These are phyloP conservation scores for Zygogramma bicolorata DNA, from an alignment of 2,888 invertebrate genomes.

Conservation along the genomic window DNA sequence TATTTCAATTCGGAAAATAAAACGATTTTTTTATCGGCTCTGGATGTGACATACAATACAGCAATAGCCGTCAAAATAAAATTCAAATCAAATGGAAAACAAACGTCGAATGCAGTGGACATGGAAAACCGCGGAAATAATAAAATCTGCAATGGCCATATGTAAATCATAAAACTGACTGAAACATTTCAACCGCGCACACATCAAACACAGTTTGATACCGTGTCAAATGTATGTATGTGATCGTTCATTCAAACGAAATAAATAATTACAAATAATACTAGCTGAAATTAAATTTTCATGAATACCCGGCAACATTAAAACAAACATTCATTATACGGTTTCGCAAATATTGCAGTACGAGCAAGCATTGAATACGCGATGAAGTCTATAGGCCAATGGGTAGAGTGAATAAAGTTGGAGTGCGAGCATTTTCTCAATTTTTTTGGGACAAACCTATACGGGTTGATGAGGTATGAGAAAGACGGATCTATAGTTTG, in stretches of 20 bases:
- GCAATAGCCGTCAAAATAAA: neutral
- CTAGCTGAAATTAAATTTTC: neutral
- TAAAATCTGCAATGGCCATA: slow-evolving; percentile 26
- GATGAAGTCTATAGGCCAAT: neutral
- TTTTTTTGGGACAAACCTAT: too few species aligned
- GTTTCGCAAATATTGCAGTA: neutral
- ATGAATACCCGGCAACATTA: neutral
- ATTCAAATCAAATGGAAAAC: too few species aligned
- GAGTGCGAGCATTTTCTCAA: too few species aligned
- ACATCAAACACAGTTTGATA: slow-evolving; percentile 1
- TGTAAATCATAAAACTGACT: neutral
- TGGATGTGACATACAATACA: neutral
- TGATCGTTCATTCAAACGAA: neutral
- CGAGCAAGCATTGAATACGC: neutral
- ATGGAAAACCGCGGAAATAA: slow-evolving; percentile 18
- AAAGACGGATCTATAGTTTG: too few species aligned
- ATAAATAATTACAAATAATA: neutral
- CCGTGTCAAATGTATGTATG: neutral
- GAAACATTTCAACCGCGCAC: neutral
- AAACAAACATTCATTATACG: neutral
- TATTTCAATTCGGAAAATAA: too few species aligned
- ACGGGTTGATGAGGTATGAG: too few species aligned
- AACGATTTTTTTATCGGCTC: neutral
- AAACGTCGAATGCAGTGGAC: slow-evolving; percentile 13
- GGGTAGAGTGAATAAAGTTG: too few species aligned